Percentiles rank a stretch among this genome's conserved stretches.
Conservation (phyloP, 37 sponge, comb jelly and placozoan genomes). For the Bolinopsis microptera region DNA sequence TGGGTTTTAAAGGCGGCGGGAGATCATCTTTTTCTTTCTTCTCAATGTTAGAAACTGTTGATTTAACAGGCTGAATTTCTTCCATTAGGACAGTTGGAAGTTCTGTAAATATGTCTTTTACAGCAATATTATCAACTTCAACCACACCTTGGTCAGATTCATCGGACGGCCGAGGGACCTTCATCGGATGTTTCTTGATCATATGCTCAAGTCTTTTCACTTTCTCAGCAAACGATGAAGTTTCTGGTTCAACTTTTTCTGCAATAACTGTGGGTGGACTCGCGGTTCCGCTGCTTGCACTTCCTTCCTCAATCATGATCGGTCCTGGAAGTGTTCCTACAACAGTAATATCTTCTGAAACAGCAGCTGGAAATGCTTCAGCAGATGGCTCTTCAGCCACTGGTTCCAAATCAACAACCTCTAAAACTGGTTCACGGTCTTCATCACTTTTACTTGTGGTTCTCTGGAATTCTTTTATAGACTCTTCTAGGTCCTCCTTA, state of each 20-base stretch:
- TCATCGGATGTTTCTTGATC: background rate
- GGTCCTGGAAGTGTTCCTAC: background rate
- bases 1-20: background rate
- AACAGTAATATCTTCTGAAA: background rate
- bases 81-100: background rate
- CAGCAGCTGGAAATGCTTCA: background rate
- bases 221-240: background rate
- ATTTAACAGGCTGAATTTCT: background rate
- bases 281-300: background rate
- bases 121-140: constrained; percentile 29
- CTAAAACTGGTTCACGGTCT: no score
- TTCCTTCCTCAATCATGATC: background rate
- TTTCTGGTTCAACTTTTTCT: background rate
- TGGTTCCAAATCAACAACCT: no score
- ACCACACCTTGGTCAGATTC: background rate
- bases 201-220: background rate
- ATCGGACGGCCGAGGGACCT: background rate
- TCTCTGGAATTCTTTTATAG: background rate
- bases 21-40: no score
- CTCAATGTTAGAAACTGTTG: background rate
- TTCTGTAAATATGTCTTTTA: background rate
- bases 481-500: background rate
- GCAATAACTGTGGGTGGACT: background rate
- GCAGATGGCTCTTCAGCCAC: background rate
- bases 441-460: no score